phyloP scores from a whole-genome alignment of 2,113 vertebrate species.

The Enhydra lutris region DNA sequence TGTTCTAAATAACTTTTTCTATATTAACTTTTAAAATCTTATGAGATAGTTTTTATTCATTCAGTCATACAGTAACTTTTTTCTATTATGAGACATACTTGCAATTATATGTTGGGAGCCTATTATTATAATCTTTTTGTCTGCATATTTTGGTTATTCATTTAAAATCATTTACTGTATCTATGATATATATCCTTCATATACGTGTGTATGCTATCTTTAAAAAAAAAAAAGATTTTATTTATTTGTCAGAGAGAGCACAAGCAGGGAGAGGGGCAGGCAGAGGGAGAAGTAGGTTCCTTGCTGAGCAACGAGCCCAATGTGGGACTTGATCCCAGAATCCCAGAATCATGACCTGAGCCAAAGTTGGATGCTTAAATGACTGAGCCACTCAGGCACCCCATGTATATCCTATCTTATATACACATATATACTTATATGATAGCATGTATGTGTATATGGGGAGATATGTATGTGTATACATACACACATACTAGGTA shows the following conservation, averaged over 20 bases:
- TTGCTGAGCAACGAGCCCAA: no score
- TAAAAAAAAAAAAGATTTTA: no score
- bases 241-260: no score
- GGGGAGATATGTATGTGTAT: no score
- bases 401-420: neutral
- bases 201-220: neutral
- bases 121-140: neutral
- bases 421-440: neutral
- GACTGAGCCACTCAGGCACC: no score
- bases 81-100: neutral
- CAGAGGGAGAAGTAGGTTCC: no score
- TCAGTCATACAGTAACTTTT: neutral
- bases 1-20: neutral
- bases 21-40: constrained; percentile 7
- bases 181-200: neutral
- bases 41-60: neutral
- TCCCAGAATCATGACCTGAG: no score
- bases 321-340: no score
- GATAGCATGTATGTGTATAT: neutral
- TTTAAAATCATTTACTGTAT: neutral
- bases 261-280: no score
- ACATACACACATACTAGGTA: neutral
- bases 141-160: neutral
- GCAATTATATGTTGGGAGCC: neutral
- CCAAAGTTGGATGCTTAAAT: no score